A percentile compares a stretch with the other conserved stretches of the same genome.
These are phyloP conservation scores for Sebastes oblongus DNA, from an alignment of 2,797 vertebrate genomes.

Conservation along the genomic window DNA sequence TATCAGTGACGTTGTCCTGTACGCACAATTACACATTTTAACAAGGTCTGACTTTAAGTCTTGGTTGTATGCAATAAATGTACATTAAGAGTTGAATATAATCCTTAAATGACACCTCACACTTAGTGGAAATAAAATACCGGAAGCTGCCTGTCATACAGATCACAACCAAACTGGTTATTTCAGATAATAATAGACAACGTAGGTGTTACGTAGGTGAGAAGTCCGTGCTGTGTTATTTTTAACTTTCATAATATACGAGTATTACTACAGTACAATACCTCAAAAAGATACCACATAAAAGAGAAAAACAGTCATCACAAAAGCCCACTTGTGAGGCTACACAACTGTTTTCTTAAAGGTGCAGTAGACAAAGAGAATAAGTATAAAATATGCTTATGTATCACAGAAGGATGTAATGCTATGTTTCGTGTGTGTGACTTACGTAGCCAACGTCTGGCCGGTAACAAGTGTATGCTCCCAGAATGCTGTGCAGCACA, in stretches of 20 bases:
- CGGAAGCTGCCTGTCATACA: not conserved
- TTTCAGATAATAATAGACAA: not conserved
- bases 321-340: not conserved
- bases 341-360: not conserved
- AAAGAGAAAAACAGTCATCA: not conserved
- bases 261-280: not conserved
- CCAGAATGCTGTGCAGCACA: conserved; percentile 94
- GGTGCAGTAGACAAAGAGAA: not conserved
- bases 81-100: too few relatives aligned
- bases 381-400: not conserved
- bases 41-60: not conserved
- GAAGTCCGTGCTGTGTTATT: not conserved
- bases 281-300: not conserved
- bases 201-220: not conserved
- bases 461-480: conserved; percentile 97
- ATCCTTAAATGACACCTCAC: not conserved
- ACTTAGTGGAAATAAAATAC: not conserved
- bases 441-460: conserved; percentile 98
- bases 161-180: not conserved
- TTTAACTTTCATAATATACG: not conserved
- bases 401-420: not conserved
- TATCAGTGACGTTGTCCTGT: too few relatives aligned
- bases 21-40: not conserved
- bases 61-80: not conserved
- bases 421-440: conserved; percentile 32